A percentile compares a stretch with the other conserved stretches of the same genome.
Conservation (phyloP, 92 coral and sea anemone genomes). For the Phenganax subtilis region DNA sequence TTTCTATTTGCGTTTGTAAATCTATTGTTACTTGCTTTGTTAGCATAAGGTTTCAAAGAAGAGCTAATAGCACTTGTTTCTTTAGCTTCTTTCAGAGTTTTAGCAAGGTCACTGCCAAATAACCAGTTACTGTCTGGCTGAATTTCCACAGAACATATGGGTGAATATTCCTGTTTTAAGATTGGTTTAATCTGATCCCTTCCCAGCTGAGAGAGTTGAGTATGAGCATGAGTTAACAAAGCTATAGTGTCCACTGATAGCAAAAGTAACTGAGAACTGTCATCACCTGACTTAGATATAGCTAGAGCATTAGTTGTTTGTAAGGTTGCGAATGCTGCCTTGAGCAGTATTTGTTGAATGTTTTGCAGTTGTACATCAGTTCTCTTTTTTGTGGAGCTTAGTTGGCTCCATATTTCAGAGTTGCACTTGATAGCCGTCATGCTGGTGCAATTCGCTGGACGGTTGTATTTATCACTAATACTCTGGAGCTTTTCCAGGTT, state of each 20-base stretch:
- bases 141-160: constrained; percentile 9
- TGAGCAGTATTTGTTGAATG: constrained; percentile 31
- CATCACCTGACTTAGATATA: not conserved
- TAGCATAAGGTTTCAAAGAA: not conserved
- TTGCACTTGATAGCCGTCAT: not conserved
- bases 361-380: constrained; percentile 27
- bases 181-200: constrained; percentile 28
- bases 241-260: constrained; percentile 23
- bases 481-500: constrained; percentile 42
- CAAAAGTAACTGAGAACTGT: not conserved
- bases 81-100: constrained; percentile 13
- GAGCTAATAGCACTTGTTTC: not conserved
- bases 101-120: constrained; percentile 46
- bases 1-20: not conserved
- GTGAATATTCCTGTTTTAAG: constrained; percentile 16
- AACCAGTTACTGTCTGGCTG: constrained; percentile 20
- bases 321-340: not conserved
- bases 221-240: not conserved
- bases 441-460: constrained; percentile 44
- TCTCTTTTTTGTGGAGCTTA: constrained; percentile 7
- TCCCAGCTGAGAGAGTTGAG: constrained; percentile 24
- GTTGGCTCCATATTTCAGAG: constrained; percentile 28
- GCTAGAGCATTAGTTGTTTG: not conserved
- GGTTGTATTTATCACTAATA: constrained; percentile 40
- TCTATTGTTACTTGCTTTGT: not conserved